Percentiles rank a stretch among this genome's conserved stretches.
Evolutionary conservation across 1,140 invertebrate genomes (phyloP).

Genomic region (Dicyema japonicum): DNA sequence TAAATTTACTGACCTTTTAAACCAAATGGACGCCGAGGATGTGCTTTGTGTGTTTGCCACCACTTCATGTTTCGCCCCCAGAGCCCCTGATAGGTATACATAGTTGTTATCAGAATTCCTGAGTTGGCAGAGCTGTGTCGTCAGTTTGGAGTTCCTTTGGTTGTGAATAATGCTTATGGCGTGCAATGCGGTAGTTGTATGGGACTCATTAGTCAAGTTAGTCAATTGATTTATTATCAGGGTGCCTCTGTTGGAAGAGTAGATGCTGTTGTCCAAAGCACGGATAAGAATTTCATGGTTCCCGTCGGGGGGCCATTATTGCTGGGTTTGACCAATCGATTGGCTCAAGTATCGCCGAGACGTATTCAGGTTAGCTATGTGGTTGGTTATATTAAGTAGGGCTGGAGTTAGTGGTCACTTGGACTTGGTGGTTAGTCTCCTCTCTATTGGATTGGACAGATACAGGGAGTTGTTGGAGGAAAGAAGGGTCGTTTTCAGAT

Average conservation of each 20-base stretch:
- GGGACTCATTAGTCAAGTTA: slow-evolving; percentile 35
- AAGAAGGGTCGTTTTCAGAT: slow-evolving; percentile 30
- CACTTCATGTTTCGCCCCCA: slow-evolving; percentile 48
- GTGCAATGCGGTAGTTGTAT: slow-evolving; percentile 37
- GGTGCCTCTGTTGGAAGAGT: slow-evolving; percentile 24
- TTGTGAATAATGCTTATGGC: slow-evolving; percentile 61
- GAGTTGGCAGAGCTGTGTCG: background rate
- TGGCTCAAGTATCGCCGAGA: slow-evolving; percentile 32
- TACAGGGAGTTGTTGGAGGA: slow-evolving; percentile 31
- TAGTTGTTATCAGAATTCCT: slow-evolving; percentile 26
- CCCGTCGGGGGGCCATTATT: slow-evolving; percentile 52
- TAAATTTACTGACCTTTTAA: slow-evolving; percentile 25
- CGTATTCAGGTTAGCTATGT: slow-evolving; percentile 32
- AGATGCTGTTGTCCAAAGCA: slow-evolving; percentile 48
- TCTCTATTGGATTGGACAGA: slow-evolving; percentile 33
- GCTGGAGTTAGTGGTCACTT: slow-evolving; percentile 36
- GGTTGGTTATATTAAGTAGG: slow-evolving; percentile 21
- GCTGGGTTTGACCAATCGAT: slow-evolving; percentile 34
- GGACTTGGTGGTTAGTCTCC: slow-evolving; percentile 43
- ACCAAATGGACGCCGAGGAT: slow-evolving; percentile 28
- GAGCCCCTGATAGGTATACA: slow-evolving; percentile 37
- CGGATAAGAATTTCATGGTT: slow-evolving; percentile 55
- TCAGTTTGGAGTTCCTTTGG: slow-evolving; percentile 20
- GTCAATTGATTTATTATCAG: background rate
- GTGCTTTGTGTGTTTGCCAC: slow-evolving; percentile 43